Conservation (phyloP, 2,797 vertebrate species). For the Alca torda region DNA sequence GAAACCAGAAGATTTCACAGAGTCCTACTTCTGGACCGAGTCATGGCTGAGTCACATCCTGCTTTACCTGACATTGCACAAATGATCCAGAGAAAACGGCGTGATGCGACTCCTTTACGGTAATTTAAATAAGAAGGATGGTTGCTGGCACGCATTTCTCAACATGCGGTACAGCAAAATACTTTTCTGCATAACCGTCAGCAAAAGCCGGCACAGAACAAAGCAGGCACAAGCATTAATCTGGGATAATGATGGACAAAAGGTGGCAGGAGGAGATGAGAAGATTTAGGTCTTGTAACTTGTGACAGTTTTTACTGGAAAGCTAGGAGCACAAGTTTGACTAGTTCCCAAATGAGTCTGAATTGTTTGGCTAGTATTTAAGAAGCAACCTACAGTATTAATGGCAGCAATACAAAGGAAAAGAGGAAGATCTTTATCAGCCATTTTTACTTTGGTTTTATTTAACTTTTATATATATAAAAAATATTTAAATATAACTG, state of each 20-base stretch:
- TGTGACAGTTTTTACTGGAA: conserved; percentile 54
- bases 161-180: neutral
- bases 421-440: conserved; percentile 7
- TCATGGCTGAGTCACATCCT: conserved; percentile 66
- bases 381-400: neutral
- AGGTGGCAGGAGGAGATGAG: conserved; percentile 2
- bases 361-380: neutral
- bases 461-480: neutral
- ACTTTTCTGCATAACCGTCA: neutral
- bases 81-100: neutral
- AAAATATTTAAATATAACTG: neutral
- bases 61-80: conserved; percentile 52
- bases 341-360: conserved; percentile 3
- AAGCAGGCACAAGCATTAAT: conserved; percentile 31
- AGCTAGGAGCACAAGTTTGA: conserved; percentile 41
- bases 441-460: neutral
- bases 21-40: neutral
- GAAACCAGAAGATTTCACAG: conserved; percentile 29
- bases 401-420: conserved; percentile 17
- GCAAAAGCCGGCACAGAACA: neutral
- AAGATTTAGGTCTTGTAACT: neutral
- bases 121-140: conserved; percentile 12
- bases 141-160: conserved; percentile 20
- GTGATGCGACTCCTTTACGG: neutral
- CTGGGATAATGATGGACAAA: conserved; percentile 25